Evolutionary conservation across 2,888 invertebrate species (phyloP).

Genomic region (Ferdinandea cuprea): DNA sequence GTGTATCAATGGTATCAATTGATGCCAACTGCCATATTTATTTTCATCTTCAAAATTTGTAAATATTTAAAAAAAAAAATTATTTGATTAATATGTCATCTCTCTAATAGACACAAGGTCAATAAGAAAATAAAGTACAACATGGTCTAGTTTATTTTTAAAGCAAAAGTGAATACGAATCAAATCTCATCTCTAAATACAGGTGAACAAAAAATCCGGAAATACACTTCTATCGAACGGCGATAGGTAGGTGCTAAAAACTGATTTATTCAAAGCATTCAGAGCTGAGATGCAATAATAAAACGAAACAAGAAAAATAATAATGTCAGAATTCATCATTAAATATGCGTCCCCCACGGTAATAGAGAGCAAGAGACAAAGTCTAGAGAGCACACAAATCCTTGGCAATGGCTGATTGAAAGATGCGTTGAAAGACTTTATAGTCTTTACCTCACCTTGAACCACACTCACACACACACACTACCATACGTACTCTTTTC

Average conservation of each 20-base stretch:
- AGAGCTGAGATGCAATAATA: constrained; percentile 16
- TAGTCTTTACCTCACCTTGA: constrained; percentile 80
- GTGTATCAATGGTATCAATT: too few species aligned
- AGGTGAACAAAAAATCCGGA: constrained; percentile 8
- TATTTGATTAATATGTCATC: too few species aligned
- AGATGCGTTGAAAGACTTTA: constrained; percentile 78
- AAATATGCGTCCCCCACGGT: constrained; percentile 27
- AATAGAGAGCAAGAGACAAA: constrained; percentile 43
- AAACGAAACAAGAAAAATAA: constrained; percentile 13
- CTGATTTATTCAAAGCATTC: constrained; percentile 37
- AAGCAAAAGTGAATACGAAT: not conserved
- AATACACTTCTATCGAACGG: not conserved
- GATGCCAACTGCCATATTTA: too few species aligned
- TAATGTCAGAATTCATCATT: constrained; percentile 62
- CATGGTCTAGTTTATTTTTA: not conserved
- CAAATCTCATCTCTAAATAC: not conserved
- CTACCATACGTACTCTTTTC: constrained; percentile 45
- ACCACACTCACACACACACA: too few species aligned
- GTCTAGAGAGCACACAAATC: constrained; percentile 76
- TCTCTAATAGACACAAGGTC: too few species aligned
- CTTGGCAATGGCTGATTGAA: constrained; percentile 81
- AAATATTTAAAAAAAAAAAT: too few species aligned
- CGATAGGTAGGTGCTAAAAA: constrained; percentile 12
- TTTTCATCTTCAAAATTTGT: too few species aligned
- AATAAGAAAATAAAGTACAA: too few species aligned